A percentile compares a stretch with the other conserved stretches of the same genome.
These are phyloP conservation scores for Spinus pinus DNA, from an alignment of 2,797 vertebrate species.

Conservation along the genomic window DNA sequence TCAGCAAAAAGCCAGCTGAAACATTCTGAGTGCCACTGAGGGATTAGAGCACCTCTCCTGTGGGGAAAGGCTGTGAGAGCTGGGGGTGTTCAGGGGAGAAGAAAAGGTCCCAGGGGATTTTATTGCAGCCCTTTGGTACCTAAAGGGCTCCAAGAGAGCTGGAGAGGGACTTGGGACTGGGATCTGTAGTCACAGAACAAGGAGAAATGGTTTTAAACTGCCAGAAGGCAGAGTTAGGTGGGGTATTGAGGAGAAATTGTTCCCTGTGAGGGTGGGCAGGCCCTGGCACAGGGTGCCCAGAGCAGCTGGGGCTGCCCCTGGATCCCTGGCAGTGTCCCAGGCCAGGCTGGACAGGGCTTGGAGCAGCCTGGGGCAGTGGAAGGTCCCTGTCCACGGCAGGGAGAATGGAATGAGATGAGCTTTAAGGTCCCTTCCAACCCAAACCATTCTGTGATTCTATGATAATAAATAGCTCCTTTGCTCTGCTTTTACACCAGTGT, in stretches of 20 bases:
- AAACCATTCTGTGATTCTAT: background rate
- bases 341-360: accelerated
- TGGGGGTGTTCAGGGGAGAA: background rate
- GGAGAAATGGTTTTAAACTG: background rate
- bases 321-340: background rate
- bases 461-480: background rate
- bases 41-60: background rate
- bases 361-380: accelerated
- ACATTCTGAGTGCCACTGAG: accelerated
- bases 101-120: background rate
- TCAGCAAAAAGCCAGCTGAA: background rate
- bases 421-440: background rate
- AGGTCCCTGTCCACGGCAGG: background rate
- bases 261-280: accelerated
- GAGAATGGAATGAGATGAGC: background rate
- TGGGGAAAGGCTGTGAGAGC: background rate
- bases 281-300: background rate
- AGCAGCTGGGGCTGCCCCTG: background rate
- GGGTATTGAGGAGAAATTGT: accelerated
- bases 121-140: background rate
- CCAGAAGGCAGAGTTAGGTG: background rate
- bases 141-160: background rate
- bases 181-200: background rate
- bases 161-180: background rate
- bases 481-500: background rate